phyloP scores from a whole-genome alignment of 1,140 invertebrate genomes.

The Tribolium madens region DNA sequence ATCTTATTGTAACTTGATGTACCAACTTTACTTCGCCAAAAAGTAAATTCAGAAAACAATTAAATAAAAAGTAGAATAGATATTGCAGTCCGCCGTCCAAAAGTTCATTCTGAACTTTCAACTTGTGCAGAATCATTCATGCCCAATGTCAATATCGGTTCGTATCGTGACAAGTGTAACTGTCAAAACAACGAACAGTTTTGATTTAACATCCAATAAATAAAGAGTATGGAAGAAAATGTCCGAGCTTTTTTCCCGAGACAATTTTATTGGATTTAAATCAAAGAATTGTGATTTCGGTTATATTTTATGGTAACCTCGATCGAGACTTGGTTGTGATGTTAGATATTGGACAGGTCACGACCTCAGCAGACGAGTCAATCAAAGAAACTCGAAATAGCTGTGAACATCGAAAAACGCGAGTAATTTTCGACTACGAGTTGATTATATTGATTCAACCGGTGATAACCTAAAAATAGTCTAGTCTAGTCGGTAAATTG shows the following conservation, averaged over 20 bases:
- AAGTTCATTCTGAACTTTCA: constrained; percentile 2
- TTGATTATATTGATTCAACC: constrained; percentile 35
- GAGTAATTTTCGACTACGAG: constrained; percentile 26
- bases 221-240: constrained; percentile 15
- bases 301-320: constrained; percentile 9
- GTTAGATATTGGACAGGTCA: constrained; percentile 11
- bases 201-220: constrained; percentile 36
- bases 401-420: constrained; percentile 11
- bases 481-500: constrained; percentile 17
- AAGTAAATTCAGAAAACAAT: neutral
- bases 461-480: constrained; percentile 32
- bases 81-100: neutral
- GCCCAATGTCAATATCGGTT: constrained; percentile 20
- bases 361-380: constrained; percentile 17
- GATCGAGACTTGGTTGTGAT: neutral
- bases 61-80: neutral
- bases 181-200: constrained; percentile 21
- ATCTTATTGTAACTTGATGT: too few relatives aligned
- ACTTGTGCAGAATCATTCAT: too few relatives aligned
- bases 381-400: constrained; percentile 11
- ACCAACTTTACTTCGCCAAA: constrained; percentile 6
- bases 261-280: constrained; percentile 32
- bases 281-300: constrained; percentile 2
- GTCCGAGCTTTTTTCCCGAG: neutral
- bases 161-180: constrained; percentile 29